These are phyloP conservation scores for Nerophis ophidion DNA, from an alignment of 2,113 vertebrate genomes.

Conservation along the genomic window DNA sequence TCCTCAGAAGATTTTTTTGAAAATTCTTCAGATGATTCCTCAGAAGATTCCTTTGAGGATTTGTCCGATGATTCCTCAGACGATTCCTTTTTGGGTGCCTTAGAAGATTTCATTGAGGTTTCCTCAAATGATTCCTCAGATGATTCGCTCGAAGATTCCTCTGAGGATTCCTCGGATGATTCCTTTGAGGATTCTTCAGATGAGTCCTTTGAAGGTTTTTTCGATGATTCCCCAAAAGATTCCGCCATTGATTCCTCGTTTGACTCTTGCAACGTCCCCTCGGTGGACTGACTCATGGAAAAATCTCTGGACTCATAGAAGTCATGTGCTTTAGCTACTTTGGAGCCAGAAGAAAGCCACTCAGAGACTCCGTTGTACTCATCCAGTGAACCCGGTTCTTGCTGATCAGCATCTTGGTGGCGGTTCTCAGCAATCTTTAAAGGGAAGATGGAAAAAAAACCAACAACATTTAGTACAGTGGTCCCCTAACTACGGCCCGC, in stretches of 20 bases:
- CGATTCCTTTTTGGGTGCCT: no score
- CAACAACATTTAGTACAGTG: neutral
- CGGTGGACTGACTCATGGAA: slow-evolving; percentile 18
- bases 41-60: neutral
- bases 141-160: no score
- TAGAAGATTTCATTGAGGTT: slow-evolving; percentile 11
- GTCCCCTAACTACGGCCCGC: no score
- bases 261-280: neutral
- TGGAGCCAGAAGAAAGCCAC: slow-evolving; percentile 7
- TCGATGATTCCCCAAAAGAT: neutral
- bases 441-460: neutral
- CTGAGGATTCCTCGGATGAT: slow-evolving; percentile 2
- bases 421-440: slow-evolving; percentile 5
- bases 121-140: neutral
- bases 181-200: neutral
- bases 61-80: neutral
- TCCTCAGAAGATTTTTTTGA: neutral
- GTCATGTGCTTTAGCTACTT: neutral
- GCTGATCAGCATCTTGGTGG: slow-evolving; percentile 1
- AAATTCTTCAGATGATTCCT: neutral
- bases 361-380: neutral
- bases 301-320: slow-evolving; percentile 1
- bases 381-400: neutral
- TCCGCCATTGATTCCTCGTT: neutral
- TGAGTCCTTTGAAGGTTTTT: neutral